Evolutionary conservation across 2,113 vertebrate species (phyloP).

Genomic region (Lepisosteus osseus): DNA sequence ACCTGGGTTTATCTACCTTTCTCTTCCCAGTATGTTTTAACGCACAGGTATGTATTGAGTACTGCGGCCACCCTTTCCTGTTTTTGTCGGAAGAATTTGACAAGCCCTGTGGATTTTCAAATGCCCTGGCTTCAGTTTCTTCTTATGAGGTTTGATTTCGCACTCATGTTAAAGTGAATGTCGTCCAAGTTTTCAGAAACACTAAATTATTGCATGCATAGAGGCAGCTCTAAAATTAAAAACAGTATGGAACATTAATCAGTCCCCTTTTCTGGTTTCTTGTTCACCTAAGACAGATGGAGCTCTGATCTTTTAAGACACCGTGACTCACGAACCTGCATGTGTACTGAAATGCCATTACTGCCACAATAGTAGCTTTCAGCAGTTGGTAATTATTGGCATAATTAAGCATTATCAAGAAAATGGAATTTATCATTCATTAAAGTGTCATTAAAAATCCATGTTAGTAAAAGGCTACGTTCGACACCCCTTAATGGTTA

Average conservation of each 20-base stretch:
- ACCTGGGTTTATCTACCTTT: no score
- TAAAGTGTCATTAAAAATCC: conserved; percentile 82
- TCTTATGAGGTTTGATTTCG: neutral
- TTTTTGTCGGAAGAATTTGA: no score
- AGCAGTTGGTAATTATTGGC: conserved; percentile 85
- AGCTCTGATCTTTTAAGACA: conserved; percentile 69
- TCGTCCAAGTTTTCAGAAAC: neutral
- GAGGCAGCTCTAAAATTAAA: neutral
- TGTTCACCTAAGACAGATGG: conserved; percentile 23
- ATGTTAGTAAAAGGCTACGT: conserved; percentile 50
- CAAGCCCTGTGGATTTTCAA: neutral
- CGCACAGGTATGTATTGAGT: no score
- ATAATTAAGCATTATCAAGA: conserved; percentile 86
- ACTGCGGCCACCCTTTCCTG: no score
- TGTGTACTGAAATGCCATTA: conserved; percentile 78
- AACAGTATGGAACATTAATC: conserved; percentile 5
- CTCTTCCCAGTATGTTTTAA: no score
- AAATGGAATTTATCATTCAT: conserved; percentile 81
- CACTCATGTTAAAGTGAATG: conserved; percentile 1
- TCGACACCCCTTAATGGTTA: neutral
- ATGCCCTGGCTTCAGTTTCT: neutral
- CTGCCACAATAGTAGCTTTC: conserved; percentile 84
- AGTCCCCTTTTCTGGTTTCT: neutral
- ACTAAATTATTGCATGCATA: conserved; percentile 12
- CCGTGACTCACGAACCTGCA: conserved; percentile 69